Evolutionary conservation across 2,797 vertebrate species (phyloP).

Genomic region (Odontamblyopus lacepedii): DNA sequence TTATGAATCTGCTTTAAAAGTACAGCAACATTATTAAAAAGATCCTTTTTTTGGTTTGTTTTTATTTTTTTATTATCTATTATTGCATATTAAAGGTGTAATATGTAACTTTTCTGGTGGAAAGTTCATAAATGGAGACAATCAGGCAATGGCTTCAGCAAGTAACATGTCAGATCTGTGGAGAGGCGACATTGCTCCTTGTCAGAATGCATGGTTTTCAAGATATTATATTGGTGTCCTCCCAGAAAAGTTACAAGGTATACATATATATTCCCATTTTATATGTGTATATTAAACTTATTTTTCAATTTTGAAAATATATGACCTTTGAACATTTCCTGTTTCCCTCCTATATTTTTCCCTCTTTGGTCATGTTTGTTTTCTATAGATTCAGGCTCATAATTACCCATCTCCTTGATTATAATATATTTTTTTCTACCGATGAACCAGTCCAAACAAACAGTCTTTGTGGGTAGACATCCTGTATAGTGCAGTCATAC

Average conservation of each 20-base stretch:
- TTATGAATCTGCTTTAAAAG: background rate
- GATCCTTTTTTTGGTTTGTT: too few species aligned
- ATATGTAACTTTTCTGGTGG: too few species aligned
- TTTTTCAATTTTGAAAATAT: background rate
- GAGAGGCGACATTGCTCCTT: background rate
- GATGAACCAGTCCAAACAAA: background rate
- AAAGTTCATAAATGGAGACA: background rate
- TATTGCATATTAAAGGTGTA: too few species aligned
- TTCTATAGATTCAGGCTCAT: too few species aligned
- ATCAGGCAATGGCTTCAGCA: background rate
- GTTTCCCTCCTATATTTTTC: background rate
- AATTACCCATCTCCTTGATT: too few species aligned
- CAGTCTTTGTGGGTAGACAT: background rate
- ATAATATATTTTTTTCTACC: background rate
- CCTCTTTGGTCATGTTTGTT: too few species aligned
- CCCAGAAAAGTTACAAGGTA: background rate
- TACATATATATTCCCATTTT: too few species aligned
- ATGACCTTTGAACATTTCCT: background rate
- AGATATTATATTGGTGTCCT: too few species aligned
- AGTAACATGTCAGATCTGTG: background rate
- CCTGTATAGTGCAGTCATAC: slow-evolving; percentile 4
- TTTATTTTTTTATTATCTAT: too few species aligned
- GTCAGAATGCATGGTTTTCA: background rate
- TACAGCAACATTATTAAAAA: too few species aligned
- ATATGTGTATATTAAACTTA: background rate